Base-by-base conservation (phyloP, 1,140 invertebrate species). In the Drosophila orena region DNA sequence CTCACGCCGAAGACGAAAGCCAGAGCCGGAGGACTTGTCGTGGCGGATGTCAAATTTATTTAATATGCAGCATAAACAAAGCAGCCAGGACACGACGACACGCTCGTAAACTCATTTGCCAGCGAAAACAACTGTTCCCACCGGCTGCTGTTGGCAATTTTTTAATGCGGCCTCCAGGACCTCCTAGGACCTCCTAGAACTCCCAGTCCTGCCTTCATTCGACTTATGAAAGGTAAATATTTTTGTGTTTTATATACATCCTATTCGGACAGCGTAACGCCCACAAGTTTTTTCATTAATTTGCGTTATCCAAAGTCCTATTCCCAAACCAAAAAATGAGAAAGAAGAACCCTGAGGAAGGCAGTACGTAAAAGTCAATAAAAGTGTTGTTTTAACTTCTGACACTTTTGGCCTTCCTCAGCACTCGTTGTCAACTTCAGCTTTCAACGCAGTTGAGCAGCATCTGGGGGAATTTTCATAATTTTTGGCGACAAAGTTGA, bases 11-110 rank as follows among this genome's bases (percentile, higher is more conserved):
- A 78, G 54, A 47, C 15, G 37, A 42, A 43, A 38, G 38, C 40
- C 69, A 61, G 73, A 27, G 58, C 40, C 27, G 20, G 50, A 81
- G 52, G 61, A 70, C 59, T 79, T 83, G 62, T 78, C 68, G 59
- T 79, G 49, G 65, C 65, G 40, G 65, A 64, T 86, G 79, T 70
- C 79, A 69, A 44, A 88, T 88, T 76, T 88, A 89, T 83, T 88
- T 88, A 89, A 88, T 89, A 88, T 89, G 76, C 84, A 83, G 75
- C 78, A 89, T 83, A 88, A 89, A 88, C 84, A 86, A 69, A 79
- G 65, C 65, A 55, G 43, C 81, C 78, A 71, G 70, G 49, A 78
- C 71, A 62, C 60, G 84, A 62, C 60, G 84, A 88, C 84, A 88
- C 76, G 83, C 83, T 89, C 83, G 81, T 88, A 88, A 88, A 88